A percentile compares a stretch with the other conserved stretches of the same genome.
Conservation (phyloP, 35 echinoderm and acorn worm species). For the Lytechinus variegatus region DNA sequence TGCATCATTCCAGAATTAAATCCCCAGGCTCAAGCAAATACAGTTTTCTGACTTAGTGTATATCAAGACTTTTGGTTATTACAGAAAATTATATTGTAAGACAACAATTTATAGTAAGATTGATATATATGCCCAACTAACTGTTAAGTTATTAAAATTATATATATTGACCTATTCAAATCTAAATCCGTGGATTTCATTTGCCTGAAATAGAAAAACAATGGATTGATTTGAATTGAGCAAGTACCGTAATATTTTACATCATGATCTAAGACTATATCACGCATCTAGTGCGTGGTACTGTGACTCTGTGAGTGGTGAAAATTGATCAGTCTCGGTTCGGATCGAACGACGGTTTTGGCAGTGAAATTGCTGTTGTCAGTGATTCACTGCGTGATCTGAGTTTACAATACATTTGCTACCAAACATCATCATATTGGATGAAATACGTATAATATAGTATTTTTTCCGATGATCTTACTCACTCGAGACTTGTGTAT, state of each 20-base stretch:
- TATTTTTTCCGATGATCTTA: background rate
- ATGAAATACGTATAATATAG: background rate
- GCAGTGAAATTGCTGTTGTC: background rate
- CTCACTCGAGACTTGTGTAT: background rate
- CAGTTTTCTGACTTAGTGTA: background rate
- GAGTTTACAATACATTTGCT: background rate
- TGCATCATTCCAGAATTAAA: background rate
- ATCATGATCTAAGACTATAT: no score
- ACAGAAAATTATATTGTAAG: background rate
- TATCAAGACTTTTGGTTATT: background rate
- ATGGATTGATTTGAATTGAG: no score
- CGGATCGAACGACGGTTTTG: background rate
- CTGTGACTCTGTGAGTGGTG: background rate
- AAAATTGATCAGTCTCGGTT: background rate
- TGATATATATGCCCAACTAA: no score
- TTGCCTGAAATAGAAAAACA: no score
- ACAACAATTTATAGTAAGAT: no score
- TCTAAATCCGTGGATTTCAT: no score
- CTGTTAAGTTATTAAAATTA: no score
- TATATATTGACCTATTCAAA: no score
- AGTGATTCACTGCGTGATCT: background rate
- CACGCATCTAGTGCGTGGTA: background rate
- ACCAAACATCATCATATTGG: background rate
- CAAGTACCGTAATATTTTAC: no score
- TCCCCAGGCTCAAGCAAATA: background rate